Percentiles rank a stretch among this genome's conserved stretches.
Conservation (phyloP, 2,113 vertebrate species). For the Clarias magur region DNA sequence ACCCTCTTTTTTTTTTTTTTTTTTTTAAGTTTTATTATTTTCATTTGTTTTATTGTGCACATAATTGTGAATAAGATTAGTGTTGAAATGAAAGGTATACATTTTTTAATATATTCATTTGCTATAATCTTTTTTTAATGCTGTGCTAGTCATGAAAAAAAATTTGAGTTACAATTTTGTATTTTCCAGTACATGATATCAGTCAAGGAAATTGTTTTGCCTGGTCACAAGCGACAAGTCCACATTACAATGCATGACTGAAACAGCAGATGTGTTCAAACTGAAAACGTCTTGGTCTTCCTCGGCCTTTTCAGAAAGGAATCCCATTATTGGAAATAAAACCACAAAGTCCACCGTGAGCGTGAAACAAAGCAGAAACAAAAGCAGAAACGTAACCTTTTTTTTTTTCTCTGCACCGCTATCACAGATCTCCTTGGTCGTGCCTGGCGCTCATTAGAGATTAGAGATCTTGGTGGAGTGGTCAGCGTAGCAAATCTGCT, state of each 20-base stretch:
- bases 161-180: neutral
- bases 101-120: no score
- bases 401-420: slow-evolving; percentile 40
- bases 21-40: neutral
- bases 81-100: neutral
- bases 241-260: neutral
- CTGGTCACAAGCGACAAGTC: neutral
- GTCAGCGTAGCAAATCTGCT: slow-evolving; percentile 77
- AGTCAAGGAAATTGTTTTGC: neutral
- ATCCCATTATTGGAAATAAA: slow-evolving; percentile 42
- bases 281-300: slow-evolving; percentile 34
- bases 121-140: no score
- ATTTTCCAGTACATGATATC: neutral
- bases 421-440: slow-evolving; percentile 42
- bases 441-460: slow-evolving; percentile 50
- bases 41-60: no score
- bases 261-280: slow-evolving; percentile 37
- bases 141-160: neutral
- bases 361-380: slow-evolving; percentile 46
- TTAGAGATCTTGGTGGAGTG: slow-evolving; percentile 59
- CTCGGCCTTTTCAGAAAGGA: slow-evolving; percentile 29
- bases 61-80: neutral
- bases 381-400: slow-evolving; percentile 54
- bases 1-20: no score
- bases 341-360: slow-evolving; percentile 53